phyloP scores from a whole-genome alignment of 2,888 invertebrate species.

The Petrolisthes cinctipes region DNA sequence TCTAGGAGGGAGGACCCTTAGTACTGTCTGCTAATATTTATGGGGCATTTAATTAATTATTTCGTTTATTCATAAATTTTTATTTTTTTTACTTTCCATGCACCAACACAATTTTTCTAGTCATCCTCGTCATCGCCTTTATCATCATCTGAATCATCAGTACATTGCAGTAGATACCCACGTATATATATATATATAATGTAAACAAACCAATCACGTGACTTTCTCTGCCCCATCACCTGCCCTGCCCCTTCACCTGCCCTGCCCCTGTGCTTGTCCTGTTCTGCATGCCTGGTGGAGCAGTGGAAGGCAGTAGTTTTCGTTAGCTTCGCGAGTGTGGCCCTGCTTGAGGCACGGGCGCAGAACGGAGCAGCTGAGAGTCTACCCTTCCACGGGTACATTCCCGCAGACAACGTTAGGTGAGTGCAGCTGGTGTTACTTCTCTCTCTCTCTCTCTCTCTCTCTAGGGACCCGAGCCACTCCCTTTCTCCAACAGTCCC shows the following conservation, averaged over 20 bases:
- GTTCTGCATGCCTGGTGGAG: not conserved
- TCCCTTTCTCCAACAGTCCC: not conserved
- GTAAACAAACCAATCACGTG: no score
- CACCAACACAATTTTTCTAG: no score
- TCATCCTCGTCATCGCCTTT: no score
- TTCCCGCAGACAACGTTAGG: conserved; percentile 58
- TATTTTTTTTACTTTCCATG: no score
- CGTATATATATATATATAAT: no score
- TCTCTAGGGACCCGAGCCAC: not conserved
- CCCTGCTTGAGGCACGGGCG: conserved; percentile 55
- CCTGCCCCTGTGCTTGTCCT: not conserved
- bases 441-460: not conserved
- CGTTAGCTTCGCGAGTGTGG: conserved; percentile 60
- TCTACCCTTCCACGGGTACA: conserved; percentile 60
- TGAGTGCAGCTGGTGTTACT: conserved; percentile 14
- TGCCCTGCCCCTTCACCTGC: not conserved
- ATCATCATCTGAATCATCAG: no score
- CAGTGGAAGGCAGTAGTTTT: conserved; percentile 63
- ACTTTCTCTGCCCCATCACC: not conserved
- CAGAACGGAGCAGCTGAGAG: conserved; percentile 61
- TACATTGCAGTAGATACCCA: no score
- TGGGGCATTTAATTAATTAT: no score
- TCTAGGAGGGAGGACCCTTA: no score
- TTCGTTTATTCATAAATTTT: no score
- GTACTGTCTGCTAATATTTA: no score